These are phyloP conservation scores for Gadopsis marmoratus DNA, from an alignment of 2,797 vertebrate genomes.

Conservation along the genomic window DNA sequence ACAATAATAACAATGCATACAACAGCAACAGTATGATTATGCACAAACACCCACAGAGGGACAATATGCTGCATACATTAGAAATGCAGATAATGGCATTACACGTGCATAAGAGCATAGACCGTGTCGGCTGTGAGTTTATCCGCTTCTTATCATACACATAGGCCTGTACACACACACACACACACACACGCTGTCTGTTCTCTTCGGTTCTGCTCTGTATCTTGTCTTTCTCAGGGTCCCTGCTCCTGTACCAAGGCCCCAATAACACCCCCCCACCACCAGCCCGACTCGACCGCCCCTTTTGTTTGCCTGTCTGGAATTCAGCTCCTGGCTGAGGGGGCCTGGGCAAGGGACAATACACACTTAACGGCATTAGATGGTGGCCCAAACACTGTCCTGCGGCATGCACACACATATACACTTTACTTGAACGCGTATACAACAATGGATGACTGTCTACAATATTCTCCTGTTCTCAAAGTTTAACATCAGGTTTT, in stretches of 20 bases:
- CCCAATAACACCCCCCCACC: constrained; percentile 45
- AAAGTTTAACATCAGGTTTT: constrained; percentile 53
- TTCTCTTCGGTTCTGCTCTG: constrained; percentile 52
- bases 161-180: constrained; percentile 13
- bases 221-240: constrained; percentile 74
- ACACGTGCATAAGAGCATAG: constrained; percentile 52
- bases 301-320: constrained; percentile 84
- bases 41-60: constrained; percentile 49
- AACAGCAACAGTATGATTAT: constrained; percentile 55
- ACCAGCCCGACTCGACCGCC: constrained; percentile 40
- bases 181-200: constrained; percentile 24
- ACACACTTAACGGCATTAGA: constrained; percentile 58
- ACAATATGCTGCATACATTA: constrained; percentile 49
- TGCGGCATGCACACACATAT: constrained; percentile 8
- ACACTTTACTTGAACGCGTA: constrained; percentile 21
- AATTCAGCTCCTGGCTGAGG: constrained; percentile 77
- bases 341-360: constrained; percentile 65
- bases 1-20: constrained; percentile 61
- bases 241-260: constrained; percentile 53
- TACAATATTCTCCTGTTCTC: constrained; percentile 52
- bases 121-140: constrained; percentile 30
- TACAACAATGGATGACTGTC: constrained; percentile 31
- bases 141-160: constrained; percentile 31
- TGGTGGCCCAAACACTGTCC: constrained; percentile 31
- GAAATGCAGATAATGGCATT: constrained; percentile 63